These are phyloP conservation scores for Mycetomoellerius zeteki DNA, from an alignment of 1,140 invertebrate genomes.

Conservation along the genomic window DNA sequence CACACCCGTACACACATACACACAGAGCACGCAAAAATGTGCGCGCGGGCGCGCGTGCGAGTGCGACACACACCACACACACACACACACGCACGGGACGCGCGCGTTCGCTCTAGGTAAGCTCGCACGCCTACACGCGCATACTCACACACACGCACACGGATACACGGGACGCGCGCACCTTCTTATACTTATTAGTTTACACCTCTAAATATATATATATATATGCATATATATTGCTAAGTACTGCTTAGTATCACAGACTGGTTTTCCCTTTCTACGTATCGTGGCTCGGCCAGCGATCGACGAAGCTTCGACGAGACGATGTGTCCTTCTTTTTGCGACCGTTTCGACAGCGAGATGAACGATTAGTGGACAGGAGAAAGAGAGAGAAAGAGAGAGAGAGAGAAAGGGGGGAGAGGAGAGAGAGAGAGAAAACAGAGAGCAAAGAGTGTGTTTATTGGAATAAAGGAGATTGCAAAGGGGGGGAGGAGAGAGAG, in stretches of 20 bases:
- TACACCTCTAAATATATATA: slow-evolving; percentile 57
- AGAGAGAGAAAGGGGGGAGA: background rate
- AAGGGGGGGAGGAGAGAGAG: slow-evolving; percentile 63
- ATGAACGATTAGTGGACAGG: background rate
- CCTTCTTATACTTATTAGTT: slow-evolving; percentile 7
- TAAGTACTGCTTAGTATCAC: slow-evolving; percentile 86
- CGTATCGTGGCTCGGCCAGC: slow-evolving; percentile 28
- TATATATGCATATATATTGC: slow-evolving; percentile 75
- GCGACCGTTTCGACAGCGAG: background rate
- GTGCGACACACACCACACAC: background rate
- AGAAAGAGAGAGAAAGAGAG: background rate
- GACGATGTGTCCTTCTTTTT: background rate
- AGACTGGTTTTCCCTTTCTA: slow-evolving; percentile 81
- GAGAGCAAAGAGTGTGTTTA: background rate
- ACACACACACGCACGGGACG: slow-evolving; percentile 25
- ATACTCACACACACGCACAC: background rate
- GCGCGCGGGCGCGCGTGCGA: background rate
- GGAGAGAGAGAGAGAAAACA: background rate
- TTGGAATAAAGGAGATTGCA: slow-evolving; percentile 49
- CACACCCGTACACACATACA: slow-evolving; percentile 17
- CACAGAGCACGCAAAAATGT: background rate
- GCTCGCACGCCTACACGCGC: background rate
- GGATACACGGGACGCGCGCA: slow-evolving; percentile 14
- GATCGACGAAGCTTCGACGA: slow-evolving; percentile 22
- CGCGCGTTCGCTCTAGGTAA: background rate